A percentile compares a stretch with the other conserved stretches of the same genome.
These are phyloP conservation scores for Drosophila nr. perissopoda DNA, from an alignment of 2,888 invertebrate genomes.

Conservation along the genomic window DNA sequence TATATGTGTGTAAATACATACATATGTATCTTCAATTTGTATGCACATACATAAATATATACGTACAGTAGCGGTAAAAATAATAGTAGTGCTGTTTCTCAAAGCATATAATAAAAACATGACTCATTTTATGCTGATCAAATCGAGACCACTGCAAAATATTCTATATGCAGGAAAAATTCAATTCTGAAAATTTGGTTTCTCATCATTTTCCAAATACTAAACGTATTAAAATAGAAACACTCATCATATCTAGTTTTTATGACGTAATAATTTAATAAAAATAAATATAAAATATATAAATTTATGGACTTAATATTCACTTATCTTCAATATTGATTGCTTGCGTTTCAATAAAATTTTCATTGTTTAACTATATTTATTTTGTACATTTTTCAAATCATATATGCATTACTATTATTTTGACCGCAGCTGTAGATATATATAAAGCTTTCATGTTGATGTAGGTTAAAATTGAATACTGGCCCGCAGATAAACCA, in stretches of 20 bases:
- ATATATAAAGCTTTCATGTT: conserved; percentile 49
- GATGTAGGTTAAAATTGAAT: conserved; percentile 66
- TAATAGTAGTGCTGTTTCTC: neutral
- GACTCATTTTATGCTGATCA: neutral
- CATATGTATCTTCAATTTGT: conserved; percentile 3
- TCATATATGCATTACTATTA: neutral
- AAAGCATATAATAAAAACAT: neutral
- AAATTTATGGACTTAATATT: neutral
- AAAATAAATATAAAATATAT: neutral
- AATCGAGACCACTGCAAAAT: neutral
- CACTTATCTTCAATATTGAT: neutral
- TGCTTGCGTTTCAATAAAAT: neutral
- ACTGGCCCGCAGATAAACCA: conserved; percentile 28
- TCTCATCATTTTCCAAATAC: neutral
- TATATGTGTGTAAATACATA: conserved; percentile 9
- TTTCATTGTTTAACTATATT: neutral
- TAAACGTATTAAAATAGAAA: neutral
- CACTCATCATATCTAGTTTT: neutral
- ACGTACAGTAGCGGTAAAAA: neutral
- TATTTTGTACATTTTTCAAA: neutral
- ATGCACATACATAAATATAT: neutral
- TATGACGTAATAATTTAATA: neutral
- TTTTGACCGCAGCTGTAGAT: conserved; percentile 5
- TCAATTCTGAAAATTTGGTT: neutral
- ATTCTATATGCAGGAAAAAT: neutral